These are phyloP conservation scores for Cacoxenus indagator DNA, from an alignment of 2,888 invertebrate species.

Conservation along the genomic window DNA sequence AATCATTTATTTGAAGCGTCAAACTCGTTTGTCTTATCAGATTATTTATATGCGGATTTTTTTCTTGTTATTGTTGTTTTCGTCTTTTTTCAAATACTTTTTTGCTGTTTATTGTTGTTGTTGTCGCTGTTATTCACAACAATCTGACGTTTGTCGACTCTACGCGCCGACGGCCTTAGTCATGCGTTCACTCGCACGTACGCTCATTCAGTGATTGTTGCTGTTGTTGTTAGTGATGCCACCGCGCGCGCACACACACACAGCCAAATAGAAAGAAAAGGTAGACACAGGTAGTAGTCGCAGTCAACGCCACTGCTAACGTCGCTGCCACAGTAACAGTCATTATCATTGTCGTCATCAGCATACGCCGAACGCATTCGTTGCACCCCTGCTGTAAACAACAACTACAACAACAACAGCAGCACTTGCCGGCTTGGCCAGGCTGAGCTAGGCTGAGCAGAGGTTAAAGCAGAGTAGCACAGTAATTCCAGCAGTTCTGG, in stretches of 20 bases:
- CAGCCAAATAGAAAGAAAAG: constrained; percentile 11
- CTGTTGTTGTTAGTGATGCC: constrained; percentile 2
- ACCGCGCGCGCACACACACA: constrained; percentile 14
- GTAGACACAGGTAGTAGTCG: neutral
- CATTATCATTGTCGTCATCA: constrained; percentile 35
- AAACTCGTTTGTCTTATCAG: constrained; percentile 63
- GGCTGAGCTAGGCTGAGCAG: neutral
- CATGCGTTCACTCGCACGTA: constrained; percentile 46
- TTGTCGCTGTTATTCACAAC: constrained; percentile 27
- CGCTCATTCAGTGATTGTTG: constrained; percentile 24
- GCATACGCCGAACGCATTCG: constrained; percentile 38
- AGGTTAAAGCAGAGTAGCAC: constrained; percentile 33
- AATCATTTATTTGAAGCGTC: constrained; percentile 64
- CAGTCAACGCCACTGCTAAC: neutral
- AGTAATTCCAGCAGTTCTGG: neutral
- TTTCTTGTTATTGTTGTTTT: constrained; percentile 27
- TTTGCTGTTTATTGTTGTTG: constrained; percentile 31
- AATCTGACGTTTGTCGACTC: constrained; percentile 12
- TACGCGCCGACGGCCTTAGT: constrained; percentile 59
- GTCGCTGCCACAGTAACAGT: constrained; percentile 18
- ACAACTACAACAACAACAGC: constrained; percentile 20
- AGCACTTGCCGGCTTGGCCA: neutral
- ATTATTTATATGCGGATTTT: constrained; percentile 55
- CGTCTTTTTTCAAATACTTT: constrained; percentile 14
- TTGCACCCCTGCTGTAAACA: constrained; percentile 44